These are phyloP conservation scores for Miltochrista miniata DNA, from an alignment of 2,888 invertebrate species.

Conservation along the genomic window DNA sequence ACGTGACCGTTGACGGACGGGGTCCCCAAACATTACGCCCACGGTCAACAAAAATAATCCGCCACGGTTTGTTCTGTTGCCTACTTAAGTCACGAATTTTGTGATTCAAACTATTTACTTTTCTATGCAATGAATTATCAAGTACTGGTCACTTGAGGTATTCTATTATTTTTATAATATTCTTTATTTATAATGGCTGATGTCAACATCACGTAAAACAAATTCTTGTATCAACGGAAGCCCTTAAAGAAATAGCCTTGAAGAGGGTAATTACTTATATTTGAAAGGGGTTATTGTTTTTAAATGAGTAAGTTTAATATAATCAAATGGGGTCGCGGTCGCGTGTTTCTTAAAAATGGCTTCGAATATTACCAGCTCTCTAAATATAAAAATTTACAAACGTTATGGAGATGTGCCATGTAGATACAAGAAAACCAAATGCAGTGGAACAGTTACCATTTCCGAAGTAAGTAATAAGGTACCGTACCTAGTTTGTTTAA, in stretches of 20 bases:
- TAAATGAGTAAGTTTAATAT: too few relatives aligned
- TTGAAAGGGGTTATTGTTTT: constrained; percentile 3
- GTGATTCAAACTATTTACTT: neutral
- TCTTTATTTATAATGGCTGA: neutral
- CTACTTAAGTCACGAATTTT: too few relatives aligned
- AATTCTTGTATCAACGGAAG: constrained; percentile 1
- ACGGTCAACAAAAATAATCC: too few relatives aligned
- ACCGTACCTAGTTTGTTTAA: constrained; percentile 8
- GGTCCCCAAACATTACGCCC: too few relatives aligned
- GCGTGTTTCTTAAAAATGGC: constrained; percentile 19
- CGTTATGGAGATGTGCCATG: constrained; percentile 18
- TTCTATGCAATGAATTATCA: constrained; percentile 5
- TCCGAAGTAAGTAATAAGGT: constrained; percentile 2
- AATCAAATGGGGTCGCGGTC: constrained; percentile 15
- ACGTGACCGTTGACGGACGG: too few relatives aligned
- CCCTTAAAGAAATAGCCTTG: neutral
- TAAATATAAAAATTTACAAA: constrained; percentile 12
- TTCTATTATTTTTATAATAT: too few relatives aligned
- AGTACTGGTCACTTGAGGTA: constrained; percentile 1
- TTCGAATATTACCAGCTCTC: constrained; percentile 12
- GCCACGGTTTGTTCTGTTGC: too few relatives aligned
- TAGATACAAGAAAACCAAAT: constrained; percentile 21
- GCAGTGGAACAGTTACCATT: constrained; percentile 20
- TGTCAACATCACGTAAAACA: neutral
- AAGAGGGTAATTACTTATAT: neutral